phyloP scores from a whole-genome alignment of 2,797 vertebrate genomes.

The Delichon dasypus region DNA sequence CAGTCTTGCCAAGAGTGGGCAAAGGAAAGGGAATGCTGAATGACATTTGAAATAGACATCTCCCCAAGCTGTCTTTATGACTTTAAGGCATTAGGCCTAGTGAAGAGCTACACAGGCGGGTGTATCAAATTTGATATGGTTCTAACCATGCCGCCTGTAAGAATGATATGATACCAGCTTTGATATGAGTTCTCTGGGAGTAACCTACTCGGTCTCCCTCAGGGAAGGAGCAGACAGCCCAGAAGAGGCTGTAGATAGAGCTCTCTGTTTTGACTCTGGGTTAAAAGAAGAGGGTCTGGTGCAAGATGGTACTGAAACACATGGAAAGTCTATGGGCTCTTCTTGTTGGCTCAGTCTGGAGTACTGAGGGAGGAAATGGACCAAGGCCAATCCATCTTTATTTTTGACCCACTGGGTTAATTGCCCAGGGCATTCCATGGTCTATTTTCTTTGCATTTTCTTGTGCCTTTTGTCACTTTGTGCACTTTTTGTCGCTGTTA shows the following conservation, averaged over 20 bases:
- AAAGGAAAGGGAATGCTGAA: not conserved
- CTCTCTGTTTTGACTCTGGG: not conserved
- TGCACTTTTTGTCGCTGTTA: not conserved
- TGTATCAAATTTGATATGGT: not conserved
- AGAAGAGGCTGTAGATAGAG: not conserved
- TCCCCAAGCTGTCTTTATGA: not conserved
- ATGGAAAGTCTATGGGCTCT: not conserved
- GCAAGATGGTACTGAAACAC: not conserved
- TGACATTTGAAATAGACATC: not conserved
- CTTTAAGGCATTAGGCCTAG: not conserved
- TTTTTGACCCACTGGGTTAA: not conserved
- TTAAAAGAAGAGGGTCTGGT: not conserved
- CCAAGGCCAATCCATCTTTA: not conserved
- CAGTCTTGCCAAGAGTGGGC: rapidly evolving
- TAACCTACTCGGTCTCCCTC: not conserved
- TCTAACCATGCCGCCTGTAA: not conserved
- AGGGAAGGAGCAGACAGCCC: not conserved
- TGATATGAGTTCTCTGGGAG: not conserved
- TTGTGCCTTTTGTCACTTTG: not conserved
- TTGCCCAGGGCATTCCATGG: not conserved
- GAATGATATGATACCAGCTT: not conserved
- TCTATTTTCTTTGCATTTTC: not conserved
- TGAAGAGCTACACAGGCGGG: not conserved
- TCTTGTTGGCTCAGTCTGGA: not conserved
- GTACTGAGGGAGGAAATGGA: not conserved